Conservation (phyloP, 2,888 invertebrate species). For the Myathropa florea region DNA sequence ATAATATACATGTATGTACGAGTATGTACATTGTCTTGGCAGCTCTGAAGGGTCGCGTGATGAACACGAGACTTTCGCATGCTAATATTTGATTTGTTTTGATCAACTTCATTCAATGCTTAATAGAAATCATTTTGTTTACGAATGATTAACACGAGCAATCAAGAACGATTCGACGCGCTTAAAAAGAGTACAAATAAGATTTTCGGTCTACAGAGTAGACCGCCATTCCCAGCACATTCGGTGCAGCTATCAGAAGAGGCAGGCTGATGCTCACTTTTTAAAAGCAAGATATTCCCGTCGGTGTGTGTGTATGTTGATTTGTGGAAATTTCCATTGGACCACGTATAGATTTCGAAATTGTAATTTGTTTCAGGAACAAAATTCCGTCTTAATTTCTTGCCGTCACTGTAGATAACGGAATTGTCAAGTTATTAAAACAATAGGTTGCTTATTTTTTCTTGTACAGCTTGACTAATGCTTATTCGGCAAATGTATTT, state of each 20-base stretch:
- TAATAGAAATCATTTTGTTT: not conserved
- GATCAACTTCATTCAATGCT: not conserved
- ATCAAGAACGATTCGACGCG: not conserved
- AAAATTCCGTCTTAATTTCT: not conserved
- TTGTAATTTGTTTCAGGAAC: not conserved
- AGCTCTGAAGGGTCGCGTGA: not conserved
- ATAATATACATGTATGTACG: too few species aligned
- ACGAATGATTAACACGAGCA: not conserved
- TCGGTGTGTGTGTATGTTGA: not conserved
- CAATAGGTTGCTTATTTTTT: too few species aligned
- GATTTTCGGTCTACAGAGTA: not conserved
- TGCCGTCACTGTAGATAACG: too few species aligned
- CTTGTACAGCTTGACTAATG: too few species aligned
- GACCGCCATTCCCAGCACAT: not conserved
- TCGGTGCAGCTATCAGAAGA: too few species aligned
- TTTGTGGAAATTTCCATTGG: not conserved
- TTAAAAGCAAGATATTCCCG: not conserved
- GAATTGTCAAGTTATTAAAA: too few species aligned
- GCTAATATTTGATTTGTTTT: not conserved
- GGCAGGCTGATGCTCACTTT: not conserved
- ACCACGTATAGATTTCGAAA: not conserved
- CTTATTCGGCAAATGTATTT: too few species aligned
- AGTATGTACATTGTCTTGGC: not conserved
- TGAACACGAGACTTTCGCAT: not conserved
- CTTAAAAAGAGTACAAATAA: not conserved